Evolutionary conservation across 1,140 invertebrate genomes (phyloP).

Genomic region (Gryllus bimaculatus): DNA sequence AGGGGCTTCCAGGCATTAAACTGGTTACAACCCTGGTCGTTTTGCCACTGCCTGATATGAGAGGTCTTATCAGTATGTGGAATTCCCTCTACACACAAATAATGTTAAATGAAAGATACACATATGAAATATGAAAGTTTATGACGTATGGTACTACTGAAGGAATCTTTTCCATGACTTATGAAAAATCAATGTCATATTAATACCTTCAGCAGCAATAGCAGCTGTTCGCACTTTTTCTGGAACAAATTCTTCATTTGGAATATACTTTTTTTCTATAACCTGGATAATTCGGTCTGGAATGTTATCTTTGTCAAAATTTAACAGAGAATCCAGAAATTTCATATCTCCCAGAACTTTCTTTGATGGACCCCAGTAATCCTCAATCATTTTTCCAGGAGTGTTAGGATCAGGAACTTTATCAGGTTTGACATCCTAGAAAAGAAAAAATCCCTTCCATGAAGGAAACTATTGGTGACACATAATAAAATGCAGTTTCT

Average conservation of each 20-base stretch:
- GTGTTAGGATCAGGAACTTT: slow-evolving; percentile 61
- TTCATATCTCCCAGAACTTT: slow-evolving; percentile 83
- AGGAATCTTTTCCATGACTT: neutral
- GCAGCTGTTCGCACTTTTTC: slow-evolving; percentile 66
- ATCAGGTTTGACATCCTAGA: slow-evolving; percentile 71
- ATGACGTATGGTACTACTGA: no score
- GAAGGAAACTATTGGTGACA: no score
- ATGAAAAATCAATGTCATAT: neutral
- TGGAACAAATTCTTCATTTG: slow-evolving; percentile 82
- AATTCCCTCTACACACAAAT: no score
- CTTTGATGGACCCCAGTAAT: slow-evolving; percentile 90
- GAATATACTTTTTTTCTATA: slow-evolving; percentile 69
- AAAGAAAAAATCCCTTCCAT: neutral
- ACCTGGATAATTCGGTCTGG: slow-evolving; percentile 69
- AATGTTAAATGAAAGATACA: no score
- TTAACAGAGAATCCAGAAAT: slow-evolving; percentile 73
- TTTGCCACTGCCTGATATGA: no score
- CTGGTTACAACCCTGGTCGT: no score
- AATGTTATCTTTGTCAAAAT: slow-evolving; percentile 91
- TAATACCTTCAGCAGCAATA: slow-evolving; percentile 41
- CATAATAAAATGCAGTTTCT: no score
- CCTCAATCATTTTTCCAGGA: slow-evolving; percentile 70
- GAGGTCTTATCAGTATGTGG: no score
- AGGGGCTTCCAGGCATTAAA: no score
- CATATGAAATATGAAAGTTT: no score